Evolutionary conservation across 2,797 vertebrate genomes (phyloP).

Genomic region (Ataeniobius toweri): DNA sequence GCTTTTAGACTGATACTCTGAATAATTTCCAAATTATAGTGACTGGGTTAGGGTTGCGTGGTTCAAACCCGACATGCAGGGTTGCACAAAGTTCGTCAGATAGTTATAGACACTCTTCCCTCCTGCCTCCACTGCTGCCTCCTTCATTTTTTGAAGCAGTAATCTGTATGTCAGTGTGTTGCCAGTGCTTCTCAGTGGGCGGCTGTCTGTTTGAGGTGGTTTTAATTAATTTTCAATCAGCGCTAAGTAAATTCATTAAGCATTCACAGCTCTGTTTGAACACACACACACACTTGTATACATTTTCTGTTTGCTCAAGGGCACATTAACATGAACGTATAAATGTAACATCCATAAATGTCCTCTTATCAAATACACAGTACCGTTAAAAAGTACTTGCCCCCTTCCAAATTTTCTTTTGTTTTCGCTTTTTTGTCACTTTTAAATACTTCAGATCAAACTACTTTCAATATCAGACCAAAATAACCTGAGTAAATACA

Average conservation of each 20-base stretch:
- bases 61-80: slow-evolving; percentile 27
- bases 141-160: slow-evolving; percentile 34
- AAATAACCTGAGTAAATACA: neutral
- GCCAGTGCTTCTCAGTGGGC: slow-evolving; percentile 83
- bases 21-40: slow-evolving; percentile 1
- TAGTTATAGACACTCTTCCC: slow-evolving; percentile 28
- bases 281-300: slow-evolving; percentile 17
- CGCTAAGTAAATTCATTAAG: slow-evolving; percentile 85
- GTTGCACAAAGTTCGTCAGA: slow-evolving; percentile 39
- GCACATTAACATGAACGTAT: slow-evolving; percentile 33
- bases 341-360: slow-evolving; percentile 29
- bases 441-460: neutral
- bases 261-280: slow-evolving; percentile 75
- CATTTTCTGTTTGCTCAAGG: slow-evolving; percentile 20
- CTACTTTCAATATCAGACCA: neutral
- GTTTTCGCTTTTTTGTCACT: too few species aligned
- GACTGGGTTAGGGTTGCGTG: neutral
- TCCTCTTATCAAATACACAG: neutral
- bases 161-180: slow-evolving; percentile 70
- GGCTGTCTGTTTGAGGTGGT: slow-evolving; percentile 72
- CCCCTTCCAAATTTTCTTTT: too few species aligned
- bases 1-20: slow-evolving; percentile 2
- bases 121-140: slow-evolving; percentile 1
- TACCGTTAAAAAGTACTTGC: too few species aligned
- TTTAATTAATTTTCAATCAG: slow-evolving; percentile 87